phyloP scores from a whole-genome alignment of 2,888 invertebrate genomes.

The Pterostichus madidus region DNA sequence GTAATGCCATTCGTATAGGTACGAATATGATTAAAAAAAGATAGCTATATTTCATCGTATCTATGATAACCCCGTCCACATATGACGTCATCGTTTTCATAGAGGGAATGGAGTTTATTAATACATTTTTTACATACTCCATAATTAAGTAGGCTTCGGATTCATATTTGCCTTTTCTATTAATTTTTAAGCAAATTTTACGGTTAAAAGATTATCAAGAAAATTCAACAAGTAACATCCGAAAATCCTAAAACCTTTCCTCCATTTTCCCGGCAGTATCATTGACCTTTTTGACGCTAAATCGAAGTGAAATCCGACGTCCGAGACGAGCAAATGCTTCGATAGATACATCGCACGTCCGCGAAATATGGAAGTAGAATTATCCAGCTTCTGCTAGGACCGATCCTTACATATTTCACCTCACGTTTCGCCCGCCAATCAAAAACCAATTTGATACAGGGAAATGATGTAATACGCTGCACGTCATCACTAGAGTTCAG shows the following conservation, averaged over 20 bases:
- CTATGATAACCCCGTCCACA: too few species aligned
- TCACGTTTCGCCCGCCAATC: slow-evolving; percentile 58
- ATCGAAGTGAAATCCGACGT: slow-evolving; percentile 51
- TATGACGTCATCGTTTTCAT: too few species aligned
- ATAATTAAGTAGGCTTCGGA: too few species aligned
- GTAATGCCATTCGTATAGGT: too few species aligned
- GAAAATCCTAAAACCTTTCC: slow-evolving; percentile 2
- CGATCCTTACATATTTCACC: slow-evolving; percentile 54
- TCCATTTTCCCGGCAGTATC: slow-evolving; percentile 18
- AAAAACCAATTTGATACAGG: slow-evolving; percentile 62
- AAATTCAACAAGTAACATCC: slow-evolving; percentile 39
- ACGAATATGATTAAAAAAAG: too few species aligned
- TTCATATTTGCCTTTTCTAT: too few species aligned
- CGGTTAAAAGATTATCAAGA: not conserved
- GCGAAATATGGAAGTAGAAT: slow-evolving; percentile 54
- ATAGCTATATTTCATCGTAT: too few species aligned
- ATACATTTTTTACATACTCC: too few species aligned
- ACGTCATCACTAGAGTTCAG: not conserved
- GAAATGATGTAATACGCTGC: slow-evolving; percentile 38
- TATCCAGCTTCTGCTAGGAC: slow-evolving; percentile 8
- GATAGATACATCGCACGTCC: slow-evolving; percentile 54
- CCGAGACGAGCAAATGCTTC: slow-evolving; percentile 23
- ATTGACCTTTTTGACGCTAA: slow-evolving; percentile 53
- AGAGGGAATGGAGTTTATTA: too few species aligned
- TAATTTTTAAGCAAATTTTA: too few species aligned